Evolutionary conservation across 2,113 vertebrate genomes (phyloP), one percentile per base, ranked within the genome.

Genomic region (Amazona guildingii): DNA sequence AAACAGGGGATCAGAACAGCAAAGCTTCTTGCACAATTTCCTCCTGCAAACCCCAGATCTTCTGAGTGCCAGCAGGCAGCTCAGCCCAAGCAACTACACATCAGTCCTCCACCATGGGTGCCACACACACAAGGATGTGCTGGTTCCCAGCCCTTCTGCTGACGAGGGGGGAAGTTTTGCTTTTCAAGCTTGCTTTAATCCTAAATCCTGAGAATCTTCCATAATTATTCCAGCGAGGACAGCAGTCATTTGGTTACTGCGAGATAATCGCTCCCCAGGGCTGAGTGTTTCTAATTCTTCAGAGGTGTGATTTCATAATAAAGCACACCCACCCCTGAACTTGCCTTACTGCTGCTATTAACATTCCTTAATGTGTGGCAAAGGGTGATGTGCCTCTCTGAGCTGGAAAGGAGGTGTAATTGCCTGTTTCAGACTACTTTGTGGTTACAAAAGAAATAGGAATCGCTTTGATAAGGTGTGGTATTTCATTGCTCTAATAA

Each of bases 361-460:
- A 85, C 59, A 61, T 79, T 83, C 73, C 76, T 70, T 64, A 55
- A 85, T 39, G 66, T 4, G 51, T 76, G 85, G 85, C 84, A 88
- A 74, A 91, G 92, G 94, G 78, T 51, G 75, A 52, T 51, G 57
- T 74, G 75, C 74, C 93, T 89, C 63, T 67, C 49, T 41, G 78
- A 91, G 84, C 81, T 62, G 75, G 68, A 81, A 87, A 83, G 83
- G 86, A 83, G 81, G n/a, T 51, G 85, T 55, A 83, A 96, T 94
- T 95, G 80, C 78, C 82, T 78, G 43, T 75, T 90, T 79, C 89
- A 90, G 79, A 64, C 35, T 70, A 54, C 77, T 86, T 35, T 61
- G n/a, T n/a, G 88, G 54, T 83, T 61, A 55, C 92, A 81, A 66
- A 84, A 78, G 75, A 51, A 84, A 79, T 10, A 21, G 77, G 69